Conservation (phyloP, 1,140 invertebrate species). For the Melitaea cinxia region DNA sequence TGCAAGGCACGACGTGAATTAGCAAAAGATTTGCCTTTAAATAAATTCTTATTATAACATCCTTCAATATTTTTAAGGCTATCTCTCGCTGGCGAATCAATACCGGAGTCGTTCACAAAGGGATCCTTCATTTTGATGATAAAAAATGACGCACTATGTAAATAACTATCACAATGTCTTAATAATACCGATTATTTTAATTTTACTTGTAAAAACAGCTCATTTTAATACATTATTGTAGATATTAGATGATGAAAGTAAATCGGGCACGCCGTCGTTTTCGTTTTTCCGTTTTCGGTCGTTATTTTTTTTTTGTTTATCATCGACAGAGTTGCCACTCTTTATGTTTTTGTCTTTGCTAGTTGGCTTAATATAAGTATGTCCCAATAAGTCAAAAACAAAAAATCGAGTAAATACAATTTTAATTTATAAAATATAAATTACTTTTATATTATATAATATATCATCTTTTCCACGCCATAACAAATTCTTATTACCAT, state of each 20-base stretch:
- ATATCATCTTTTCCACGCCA: too few relatives aligned
- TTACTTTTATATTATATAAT: too few relatives aligned
- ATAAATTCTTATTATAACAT: constrained; percentile 72
- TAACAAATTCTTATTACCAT: too few relatives aligned
- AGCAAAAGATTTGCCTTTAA: constrained; percentile 67
- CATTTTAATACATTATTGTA: constrained; percentile 32
- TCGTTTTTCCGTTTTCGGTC: constrained; percentile 30
- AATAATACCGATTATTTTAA: constrained; percentile 11
- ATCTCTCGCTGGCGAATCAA: constrained; percentile 69
- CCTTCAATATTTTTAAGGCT: constrained; percentile 69
- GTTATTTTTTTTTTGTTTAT: constrained; percentile 38
- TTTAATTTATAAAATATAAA: too few relatives aligned
- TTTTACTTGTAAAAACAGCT: constrained; percentile 15
- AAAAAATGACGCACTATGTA: constrained; percentile 13
- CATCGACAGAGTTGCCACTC: constrained; percentile 21
- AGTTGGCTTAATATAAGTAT: too few relatives aligned
- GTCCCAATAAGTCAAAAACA: too few relatives aligned
- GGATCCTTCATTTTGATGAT: constrained; percentile 69
- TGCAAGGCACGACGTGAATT: constrained; percentile 75
- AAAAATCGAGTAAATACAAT: too few relatives aligned
- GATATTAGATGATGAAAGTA: constrained; percentile 24
- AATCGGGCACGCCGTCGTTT: constrained; percentile 12
- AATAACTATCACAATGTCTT: constrained; percentile 8
- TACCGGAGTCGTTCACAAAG: constrained; percentile 65
- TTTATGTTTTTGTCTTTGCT: not conserved